Base-by-base conservation (phyloP, 2,113 vertebrate genomes). In the Menidia beryllina region DNA sequence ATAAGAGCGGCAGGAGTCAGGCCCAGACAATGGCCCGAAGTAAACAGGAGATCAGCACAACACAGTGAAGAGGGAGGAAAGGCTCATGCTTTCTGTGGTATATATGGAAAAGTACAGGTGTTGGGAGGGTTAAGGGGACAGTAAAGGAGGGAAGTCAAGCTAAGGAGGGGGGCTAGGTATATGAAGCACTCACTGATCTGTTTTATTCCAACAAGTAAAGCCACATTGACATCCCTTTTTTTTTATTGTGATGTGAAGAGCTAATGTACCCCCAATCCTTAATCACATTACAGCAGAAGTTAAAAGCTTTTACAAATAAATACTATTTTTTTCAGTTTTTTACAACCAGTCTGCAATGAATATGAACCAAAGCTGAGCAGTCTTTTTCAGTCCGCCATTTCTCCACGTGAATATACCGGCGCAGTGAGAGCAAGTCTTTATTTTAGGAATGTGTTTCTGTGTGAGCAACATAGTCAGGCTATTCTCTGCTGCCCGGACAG, bases 1-100 rank as follows among this genome's bases (percentile, higher is more conserved):
- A 77, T 58, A 48, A 65, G 69, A 54, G 50, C 13, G 43, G 26
- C 36, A 2, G 8, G 61, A 34, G 26, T 24, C 34, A 53, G 41
- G 43, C 9, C 50, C 10, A 47, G 53, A 82, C 56, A 86, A 84
- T 79, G 47, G 81, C 20, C 10, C 65, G 27, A 83, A 77, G 80
- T 85, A 85, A 90, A 92, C 83, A 89, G 85, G 79, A 77, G 84
- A 75, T 77, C 59, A 69, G 77, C 57, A 86, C 73, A 88, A 84
- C 63, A 24, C 50, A 48, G 27, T 38, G 62, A 39, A n/a, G 24
- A 63, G 63, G 64, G 24, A 30, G 58, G 70, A 69, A 58, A 55
- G 25, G 50, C 47, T 58, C 36, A 23, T 39, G 34, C 53, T 67
- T 24, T 69, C 21, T 1, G 10, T 30, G 17, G 57, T 47, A 75